Conservation (phyloP, 2,888 invertebrate species). For the Pycnomerus fuliginosus region DNA sequence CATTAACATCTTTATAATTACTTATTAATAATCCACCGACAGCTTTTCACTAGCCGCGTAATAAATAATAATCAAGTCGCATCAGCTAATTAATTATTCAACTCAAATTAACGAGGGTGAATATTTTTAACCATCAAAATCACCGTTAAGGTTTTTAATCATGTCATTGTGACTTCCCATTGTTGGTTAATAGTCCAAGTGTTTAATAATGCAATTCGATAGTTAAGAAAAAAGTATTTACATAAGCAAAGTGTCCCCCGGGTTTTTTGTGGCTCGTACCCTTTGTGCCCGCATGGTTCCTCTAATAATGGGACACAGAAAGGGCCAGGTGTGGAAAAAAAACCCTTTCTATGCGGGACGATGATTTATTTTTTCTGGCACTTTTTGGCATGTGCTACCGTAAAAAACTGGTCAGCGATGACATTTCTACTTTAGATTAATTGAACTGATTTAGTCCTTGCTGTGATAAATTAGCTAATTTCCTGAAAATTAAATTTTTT, state of each 20-base stretch:
- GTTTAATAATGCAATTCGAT: slow-evolving; percentile 31
- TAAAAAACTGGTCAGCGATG: slow-evolving; percentile 6
- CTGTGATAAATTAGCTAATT: too few species aligned
- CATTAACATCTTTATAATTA: slow-evolving; percentile 42
- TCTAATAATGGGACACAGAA: slow-evolving; percentile 41
- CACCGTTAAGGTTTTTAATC: too few species aligned
- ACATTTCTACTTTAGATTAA: slow-evolving; percentile 22
- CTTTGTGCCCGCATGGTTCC: slow-evolving; percentile 48
- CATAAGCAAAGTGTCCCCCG: slow-evolving; percentile 41
- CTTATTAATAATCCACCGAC: too few species aligned
- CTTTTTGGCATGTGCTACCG: slow-evolving; percentile 40
- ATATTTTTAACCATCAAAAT: slow-evolving; percentile 23
- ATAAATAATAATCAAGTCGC: slow-evolving; percentile 2
- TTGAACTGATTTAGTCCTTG: slow-evolving; percentile 14
- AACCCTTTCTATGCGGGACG: slow-evolving; percentile 45
- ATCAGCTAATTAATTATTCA: slow-evolving; percentile 5
- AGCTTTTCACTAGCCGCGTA: too few species aligned
- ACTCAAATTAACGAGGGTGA: neutral
- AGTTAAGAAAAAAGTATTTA: slow-evolving; percentile 38
- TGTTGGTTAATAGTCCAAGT: slow-evolving; percentile 26
- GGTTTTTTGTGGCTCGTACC: slow-evolving; percentile 37
- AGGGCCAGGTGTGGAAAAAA: slow-evolving; percentile 50
- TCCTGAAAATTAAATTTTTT: too few species aligned
- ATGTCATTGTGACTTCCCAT: slow-evolving; percentile 24
- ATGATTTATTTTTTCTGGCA: slow-evolving; percentile 46